Base-by-base conservation (phyloP, 2,797 vertebrate species). In the Notolepis coatsorum region DNA sequence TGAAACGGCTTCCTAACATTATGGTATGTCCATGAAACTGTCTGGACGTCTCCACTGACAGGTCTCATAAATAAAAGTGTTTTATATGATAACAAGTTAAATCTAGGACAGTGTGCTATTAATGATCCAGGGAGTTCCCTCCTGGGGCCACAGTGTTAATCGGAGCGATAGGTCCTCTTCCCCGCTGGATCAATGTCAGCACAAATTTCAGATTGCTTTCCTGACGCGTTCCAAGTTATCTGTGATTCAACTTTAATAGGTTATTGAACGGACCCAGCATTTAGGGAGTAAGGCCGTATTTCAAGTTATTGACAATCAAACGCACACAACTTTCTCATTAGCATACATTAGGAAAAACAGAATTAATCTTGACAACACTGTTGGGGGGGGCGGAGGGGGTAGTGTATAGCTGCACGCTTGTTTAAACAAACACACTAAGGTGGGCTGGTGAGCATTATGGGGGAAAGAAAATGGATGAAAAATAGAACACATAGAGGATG, bases 161-260 rank as follows among this genome's bases (percentile, higher is more conserved):
- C 88, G 84, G 88, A 91, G 89, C 91, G 91, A 92, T 91, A 91
- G 91, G 89, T 92, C 88, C 90, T 90, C 88, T 91, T 91, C 90
- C n/a, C 88, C 91, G 77, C 81, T 86, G 90, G 91, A 93, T 94
- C 93, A 93, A 93, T 94, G 92, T 93, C 92, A 92, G 91, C 91
- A 92, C 88, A 93, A 91, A 93, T 93, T 92, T 92, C 89, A 93
- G 91, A 92, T 92, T 93, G 90, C 91, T 93, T 93, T 92, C 89
- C 91, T 89, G 91, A 92, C 90, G 88, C 73, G 65, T 68, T 84
- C 88, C 88, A 89, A 91, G 88, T 93, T 92, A 90, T 92, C 92
- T 92, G 91, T 92, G 91, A 93, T 93, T 93, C 91, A 92, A 89
- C 90, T 93, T 93, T 93, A 94, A 94, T 93, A 91, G 92, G 91